Percentiles rank a stretch among this genome's conserved stretches.
phyloP scores from a whole-genome alignment of 1,140 invertebrate species.

The Adelges cooleyi region DNA sequence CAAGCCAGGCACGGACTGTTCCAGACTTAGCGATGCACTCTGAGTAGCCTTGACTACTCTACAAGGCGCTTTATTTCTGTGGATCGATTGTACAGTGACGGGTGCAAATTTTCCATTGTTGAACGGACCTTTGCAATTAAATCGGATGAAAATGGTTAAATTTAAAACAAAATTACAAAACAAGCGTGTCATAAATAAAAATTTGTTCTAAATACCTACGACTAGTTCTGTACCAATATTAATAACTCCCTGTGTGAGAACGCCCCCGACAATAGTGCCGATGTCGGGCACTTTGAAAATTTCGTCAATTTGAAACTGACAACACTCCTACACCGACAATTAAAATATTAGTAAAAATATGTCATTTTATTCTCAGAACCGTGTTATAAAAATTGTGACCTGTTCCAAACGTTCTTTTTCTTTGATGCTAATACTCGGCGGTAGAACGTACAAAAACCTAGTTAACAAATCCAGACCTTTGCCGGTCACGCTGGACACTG shows the following conservation, averaged over 20 bases:
- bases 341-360: too few relatives aligned
- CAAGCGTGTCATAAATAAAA: neutral
- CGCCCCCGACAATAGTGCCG: constrained; percentile 68
- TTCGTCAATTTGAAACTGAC: constrained; percentile 83
- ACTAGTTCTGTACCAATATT: constrained; percentile 68
- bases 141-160: too few relatives aligned
- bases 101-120: constrained; percentile 68
- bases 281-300: constrained; percentile 68
- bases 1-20: constrained; percentile 48
- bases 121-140: constrained; percentile 73
- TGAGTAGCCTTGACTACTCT: constrained; percentile 77
- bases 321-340: constrained; percentile 8
- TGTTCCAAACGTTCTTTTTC: constrained; percentile 62
- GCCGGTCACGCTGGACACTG: constrained; percentile 89
- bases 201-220: constrained; percentile 43
- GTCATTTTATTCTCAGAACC: too few relatives aligned
- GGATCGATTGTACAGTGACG: constrained; percentile 70
- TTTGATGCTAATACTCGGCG: constrained; percentile 53
- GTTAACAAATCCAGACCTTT: constrained; percentile 67
- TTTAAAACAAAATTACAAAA: constrained; percentile 31
- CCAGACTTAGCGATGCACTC: constrained; percentile 76
- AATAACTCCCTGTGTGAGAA: constrained; percentile 73
- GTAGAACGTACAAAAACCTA: constrained; percentile 61
- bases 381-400: too few relatives aligned
- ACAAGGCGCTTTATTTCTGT: constrained; percentile 82